These are phyloP conservation scores for Whitmania pigra DNA, from an alignment of 1,140 invertebrate species.

Conservation along the genomic window DNA sequence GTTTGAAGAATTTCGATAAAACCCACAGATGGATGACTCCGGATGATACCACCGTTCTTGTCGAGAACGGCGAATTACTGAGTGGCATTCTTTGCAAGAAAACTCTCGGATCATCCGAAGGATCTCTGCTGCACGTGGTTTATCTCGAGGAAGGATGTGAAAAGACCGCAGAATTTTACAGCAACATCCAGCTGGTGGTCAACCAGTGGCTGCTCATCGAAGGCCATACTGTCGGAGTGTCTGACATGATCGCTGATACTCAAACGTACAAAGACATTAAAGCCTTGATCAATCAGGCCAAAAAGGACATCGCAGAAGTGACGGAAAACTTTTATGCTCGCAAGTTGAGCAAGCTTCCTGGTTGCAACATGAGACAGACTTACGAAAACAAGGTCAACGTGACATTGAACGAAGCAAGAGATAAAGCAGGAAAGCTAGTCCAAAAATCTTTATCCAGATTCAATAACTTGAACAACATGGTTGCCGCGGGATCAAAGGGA, in stretches of 20 bases:
- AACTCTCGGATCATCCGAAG: constrained; percentile 86
- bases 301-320: constrained; percentile 97
- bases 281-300: constrained; percentile 93
- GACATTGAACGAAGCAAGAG: constrained; percentile 98
- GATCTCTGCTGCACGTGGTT: constrained; percentile 91
- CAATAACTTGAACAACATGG: constrained; percentile 99
- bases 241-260: constrained; percentile 98
- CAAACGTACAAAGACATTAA: constrained; percentile 96
- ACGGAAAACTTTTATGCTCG: constrained; percentile 99
- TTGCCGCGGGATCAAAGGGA: constrained; percentile 96
- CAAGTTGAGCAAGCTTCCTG: constrained; percentile 93
- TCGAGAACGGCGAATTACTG: constrained; percentile 91
- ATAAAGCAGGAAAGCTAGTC: constrained; percentile 96
- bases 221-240: constrained; percentile 95
- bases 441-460: constrained; percentile 98
- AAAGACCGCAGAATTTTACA: constrained; percentile 90
- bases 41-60: constrained; percentile 91
- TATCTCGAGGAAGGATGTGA: constrained; percentile 94
- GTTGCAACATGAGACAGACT: constrained; percentile 87
- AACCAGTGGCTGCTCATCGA: constrained; percentile 97
- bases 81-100: constrained; percentile 91
- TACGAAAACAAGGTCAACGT: constrained; percentile 69
- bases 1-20: constrained; percentile 57
- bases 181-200: constrained; percentile 96
- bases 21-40: constrained; percentile 96